phyloP scores from a whole-genome alignment of 2,888 invertebrate genomes.

The Vesta saturnalis region DNA sequence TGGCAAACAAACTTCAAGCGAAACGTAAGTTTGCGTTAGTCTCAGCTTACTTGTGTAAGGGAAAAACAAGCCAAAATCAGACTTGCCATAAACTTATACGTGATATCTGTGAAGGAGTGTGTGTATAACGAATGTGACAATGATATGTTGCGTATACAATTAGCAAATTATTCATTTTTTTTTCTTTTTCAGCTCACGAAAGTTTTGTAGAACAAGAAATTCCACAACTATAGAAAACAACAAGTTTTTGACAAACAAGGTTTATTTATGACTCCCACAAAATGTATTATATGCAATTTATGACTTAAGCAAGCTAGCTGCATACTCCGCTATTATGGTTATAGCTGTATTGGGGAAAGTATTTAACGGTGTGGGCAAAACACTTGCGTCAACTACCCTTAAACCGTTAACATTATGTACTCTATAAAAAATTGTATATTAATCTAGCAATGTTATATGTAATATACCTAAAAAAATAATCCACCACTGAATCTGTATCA shows the following conservation, averaged over 20 bases:
- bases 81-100: no score
- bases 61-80: no score
- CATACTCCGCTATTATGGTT: constrained; percentile 72
- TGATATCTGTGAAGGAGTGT: no score
- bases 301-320: constrained; percentile 64
- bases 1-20: no score
- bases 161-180: not conserved
- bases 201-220: not conserved
- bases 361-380: constrained; percentile 80
- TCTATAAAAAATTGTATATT: constrained; percentile 61
- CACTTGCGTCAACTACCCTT: constrained; percentile 82
- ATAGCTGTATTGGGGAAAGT: constrained; percentile 79
- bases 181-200: not conserved
- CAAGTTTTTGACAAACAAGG: no score
- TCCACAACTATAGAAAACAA: not conserved
- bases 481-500: constrained; percentile 69
- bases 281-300: not conserved
- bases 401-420: constrained; percentile 72
- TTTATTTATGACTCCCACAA: no score
- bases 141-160: no score
- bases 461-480: constrained; percentile 69
- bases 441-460: not conserved
- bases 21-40: no score
- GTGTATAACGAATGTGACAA: no score
- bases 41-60: no score